These are phyloP conservation scores for Regulus satrapa DNA, from an alignment of 2,113 vertebrate species.

Conservation along the genomic window DNA sequence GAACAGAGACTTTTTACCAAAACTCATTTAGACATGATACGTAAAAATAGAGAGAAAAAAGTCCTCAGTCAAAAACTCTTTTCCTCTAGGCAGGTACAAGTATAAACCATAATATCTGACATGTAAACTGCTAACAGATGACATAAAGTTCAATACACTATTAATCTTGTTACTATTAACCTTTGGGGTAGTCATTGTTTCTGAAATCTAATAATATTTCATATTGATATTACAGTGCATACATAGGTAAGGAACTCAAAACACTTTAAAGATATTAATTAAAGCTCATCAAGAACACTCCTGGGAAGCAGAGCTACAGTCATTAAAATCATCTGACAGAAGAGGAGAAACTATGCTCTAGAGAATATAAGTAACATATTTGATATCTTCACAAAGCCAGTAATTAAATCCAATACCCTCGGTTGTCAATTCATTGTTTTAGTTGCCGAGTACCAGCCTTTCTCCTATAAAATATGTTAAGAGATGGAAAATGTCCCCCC, in stretches of 20 bases:
- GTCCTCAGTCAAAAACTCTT: neutral
- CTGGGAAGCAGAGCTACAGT: neutral
- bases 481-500: neutral
- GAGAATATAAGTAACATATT: neutral
- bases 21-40: neutral
- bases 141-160: neutral
- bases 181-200: neutral
- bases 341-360: neutral
- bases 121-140: neutral
- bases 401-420: neutral
- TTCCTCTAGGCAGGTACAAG: neutral
- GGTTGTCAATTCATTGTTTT: neutral
- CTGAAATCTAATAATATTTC: neutral
- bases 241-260: neutral
- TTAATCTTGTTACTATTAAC: neutral
- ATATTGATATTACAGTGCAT: neutral
- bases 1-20: neutral
- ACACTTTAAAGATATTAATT: constrained; percentile 16
- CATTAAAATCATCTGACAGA: neutral
- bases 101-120: neutral
- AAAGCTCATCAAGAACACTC: neutral
- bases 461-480: neutral
- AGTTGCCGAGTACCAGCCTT: neutral
- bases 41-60: neutral
- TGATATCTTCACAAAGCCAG: neutral